phyloP scores from a whole-genome alignment of 2,888 invertebrate genomes.

The Drosophila trichaetosa region DNA sequence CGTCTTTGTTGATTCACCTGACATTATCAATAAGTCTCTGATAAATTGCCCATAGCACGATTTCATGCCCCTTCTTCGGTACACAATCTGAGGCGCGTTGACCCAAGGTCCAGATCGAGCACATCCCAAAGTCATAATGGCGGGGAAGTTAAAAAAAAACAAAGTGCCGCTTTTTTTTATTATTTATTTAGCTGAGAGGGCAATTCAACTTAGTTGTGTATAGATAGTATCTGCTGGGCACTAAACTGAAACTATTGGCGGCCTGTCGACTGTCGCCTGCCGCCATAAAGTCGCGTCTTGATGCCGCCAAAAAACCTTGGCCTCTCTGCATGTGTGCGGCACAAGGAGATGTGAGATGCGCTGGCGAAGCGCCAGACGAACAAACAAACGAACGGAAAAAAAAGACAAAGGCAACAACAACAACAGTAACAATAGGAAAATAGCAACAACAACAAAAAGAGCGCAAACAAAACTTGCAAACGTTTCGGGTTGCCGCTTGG shows the following conservation, averaged over 20 bases:
- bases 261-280: conserved; percentile 59
- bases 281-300: conserved; percentile 80
- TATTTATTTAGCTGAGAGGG: conserved; percentile 39
- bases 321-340: conserved; percentile 51
- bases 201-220: conserved; percentile 17
- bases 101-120: conserved; percentile 29
- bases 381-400: conserved; percentile 27
- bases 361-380: conserved; percentile 66
- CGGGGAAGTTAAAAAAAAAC: conserved; percentile 17
- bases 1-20: conserved; percentile 1
- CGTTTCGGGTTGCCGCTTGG: conserved; percentile 53
- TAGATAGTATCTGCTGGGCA: conserved; percentile 48
- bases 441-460: conserved; percentile 23
- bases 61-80: background rate
- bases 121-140: conserved; percentile 33
- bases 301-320: conserved; percentile 80
- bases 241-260: conserved; percentile 72
- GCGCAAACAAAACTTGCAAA: conserved; percentile 65
- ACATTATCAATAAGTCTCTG: background rate
- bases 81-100: conserved; percentile 38
- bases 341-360: conserved; percentile 60
- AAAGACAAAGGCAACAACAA: conserved; percentile 16
- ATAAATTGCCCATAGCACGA: background rate
- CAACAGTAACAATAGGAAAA: conserved; percentile 3
- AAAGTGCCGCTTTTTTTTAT: conserved; percentile 45